Evolutionary conservation across 2,888 invertebrate species (phyloP).

Genomic region (Aspidiotus destructor): DNA sequence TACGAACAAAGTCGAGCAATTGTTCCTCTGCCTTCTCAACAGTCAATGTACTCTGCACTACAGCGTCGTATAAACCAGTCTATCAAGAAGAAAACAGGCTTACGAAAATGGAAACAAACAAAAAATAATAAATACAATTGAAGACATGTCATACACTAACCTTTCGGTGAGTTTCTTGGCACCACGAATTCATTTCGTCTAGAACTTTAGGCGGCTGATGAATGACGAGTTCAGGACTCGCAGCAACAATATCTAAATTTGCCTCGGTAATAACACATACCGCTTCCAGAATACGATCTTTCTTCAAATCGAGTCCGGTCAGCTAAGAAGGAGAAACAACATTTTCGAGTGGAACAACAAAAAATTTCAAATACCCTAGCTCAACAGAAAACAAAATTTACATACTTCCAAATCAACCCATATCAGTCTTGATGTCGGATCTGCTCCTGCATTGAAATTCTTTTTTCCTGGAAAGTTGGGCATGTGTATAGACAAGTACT

Average conservation of each 20-base stretch:
- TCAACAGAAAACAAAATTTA: background rate
- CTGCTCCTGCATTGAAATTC: background rate
- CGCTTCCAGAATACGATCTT: conserved; percentile 75
- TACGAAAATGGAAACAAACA: background rate
- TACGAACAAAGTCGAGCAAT: conserved; percentile 60
- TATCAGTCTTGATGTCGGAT: conserved; percentile 10
- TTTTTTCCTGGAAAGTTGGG: background rate
- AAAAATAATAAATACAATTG: conserved; percentile 21
- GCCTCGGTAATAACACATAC: conserved; percentile 80
- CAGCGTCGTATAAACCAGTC: conserved; percentile 71
- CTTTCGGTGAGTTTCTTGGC: conserved; percentile 63
- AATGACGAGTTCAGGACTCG: conserved; percentile 64
- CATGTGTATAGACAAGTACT: no score
- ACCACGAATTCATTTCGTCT: conserved; percentile 75
- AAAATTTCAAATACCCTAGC: background rate
- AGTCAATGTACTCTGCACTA: conserved; percentile 56
- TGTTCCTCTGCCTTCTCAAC: conserved; percentile 58
- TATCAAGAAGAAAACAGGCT: conserved; percentile 43
- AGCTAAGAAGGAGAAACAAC: conserved; percentile 49
- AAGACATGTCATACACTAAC: conserved; percentile 44
- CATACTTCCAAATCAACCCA: conserved; percentile 26
- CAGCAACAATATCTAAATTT: conserved; percentile 62
- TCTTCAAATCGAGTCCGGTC: conserved; percentile 74
- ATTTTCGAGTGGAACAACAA: background rate
- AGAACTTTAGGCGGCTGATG: conserved; percentile 64